Conservation (phyloP, 2,888 invertebrate genomes). For the Dione vanillae region DNA sequence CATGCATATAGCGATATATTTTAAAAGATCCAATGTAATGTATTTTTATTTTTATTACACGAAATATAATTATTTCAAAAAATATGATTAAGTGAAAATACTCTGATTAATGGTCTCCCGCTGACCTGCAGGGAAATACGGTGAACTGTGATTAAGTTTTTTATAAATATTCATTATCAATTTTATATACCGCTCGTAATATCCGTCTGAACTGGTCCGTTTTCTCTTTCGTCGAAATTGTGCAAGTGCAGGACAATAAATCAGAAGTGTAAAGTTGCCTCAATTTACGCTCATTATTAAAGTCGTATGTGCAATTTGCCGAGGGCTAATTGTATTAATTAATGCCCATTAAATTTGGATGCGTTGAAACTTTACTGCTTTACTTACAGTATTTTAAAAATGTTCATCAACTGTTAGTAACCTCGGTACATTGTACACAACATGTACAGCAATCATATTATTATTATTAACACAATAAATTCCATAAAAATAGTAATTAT, state of each 20-base stretch:
- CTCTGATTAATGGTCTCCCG: slow-evolving; percentile 76
- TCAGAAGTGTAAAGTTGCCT: slow-evolving; percentile 83
- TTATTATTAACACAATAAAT: neutral
- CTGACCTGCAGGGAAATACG: slow-evolving; percentile 70
- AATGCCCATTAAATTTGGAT: slow-evolving; percentile 78
- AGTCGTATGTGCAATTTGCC: slow-evolving; percentile 81
- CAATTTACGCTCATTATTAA: slow-evolving; percentile 83
- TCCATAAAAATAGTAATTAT: neutral
- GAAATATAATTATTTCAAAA: slow-evolving; percentile 51
- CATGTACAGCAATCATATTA: neutral
- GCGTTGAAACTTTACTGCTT: slow-evolving; percentile 66
- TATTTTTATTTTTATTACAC: slow-evolving; percentile 10
- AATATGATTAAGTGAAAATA: slow-evolving; percentile 75
- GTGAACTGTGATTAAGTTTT: slow-evolving; percentile 75
- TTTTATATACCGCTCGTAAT: slow-evolving; percentile 78
- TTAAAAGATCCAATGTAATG: neutral
- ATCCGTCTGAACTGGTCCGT: slow-evolving; percentile 78
- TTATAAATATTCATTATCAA: slow-evolving; percentile 83
- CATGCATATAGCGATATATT: neutral
- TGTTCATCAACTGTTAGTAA: slow-evolving; percentile 52
- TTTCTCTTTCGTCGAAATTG: slow-evolving; percentile 83
- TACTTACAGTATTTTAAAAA: slow-evolving; percentile 62
- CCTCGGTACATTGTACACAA: slow-evolving; percentile 51
- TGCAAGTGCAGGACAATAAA: slow-evolving; percentile 81
- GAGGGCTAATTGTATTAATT: slow-evolving; percentile 83